Evolutionary conservation across 2,888 invertebrate species (phyloP).

Genomic region (Mesoligia furuncula): DNA sequence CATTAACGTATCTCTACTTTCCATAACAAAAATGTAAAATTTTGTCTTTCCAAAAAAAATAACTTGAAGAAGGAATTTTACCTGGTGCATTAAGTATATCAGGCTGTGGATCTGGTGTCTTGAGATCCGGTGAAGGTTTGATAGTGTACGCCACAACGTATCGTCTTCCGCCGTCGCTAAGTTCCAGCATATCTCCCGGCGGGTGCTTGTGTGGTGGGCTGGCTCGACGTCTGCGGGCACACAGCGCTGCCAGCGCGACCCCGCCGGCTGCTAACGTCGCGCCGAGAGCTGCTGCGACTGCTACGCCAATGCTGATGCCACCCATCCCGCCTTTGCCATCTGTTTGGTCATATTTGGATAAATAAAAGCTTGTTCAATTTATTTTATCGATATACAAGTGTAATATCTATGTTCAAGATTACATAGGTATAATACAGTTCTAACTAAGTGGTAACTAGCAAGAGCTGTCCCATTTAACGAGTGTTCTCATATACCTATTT

Average conservation of each 20-base stretch:
- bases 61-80: constrained; percentile 62
- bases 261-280: constrained; percentile 81
- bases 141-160: constrained; percentile 96
- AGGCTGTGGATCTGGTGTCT: constrained; percentile 93
- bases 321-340: constrained; percentile 93
- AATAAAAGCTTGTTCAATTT: neutral
- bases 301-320: constrained; percentile 93
- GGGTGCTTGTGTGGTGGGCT: constrained; percentile 86
- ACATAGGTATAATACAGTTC: neutral
- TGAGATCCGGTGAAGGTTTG: constrained; percentile 91
- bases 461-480: neutral
- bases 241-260: constrained; percentile 80
- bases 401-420: neutral
- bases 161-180: constrained; percentile 94
- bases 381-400: neutral
- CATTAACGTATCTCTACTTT: neutral
- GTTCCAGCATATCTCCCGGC: constrained; percentile 91
- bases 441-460: neutral
- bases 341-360: constrained; percentile 70
- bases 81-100: constrained; percentile 95
- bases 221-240: constrained; percentile 80
- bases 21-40: neutral
- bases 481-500: neutral
- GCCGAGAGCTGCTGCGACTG: constrained; percentile 83
- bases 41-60: neutral